Evolutionary conservation across 2,113 vertebrate species (phyloP), one percentile per base, ranked within the genome.

Genomic region (Phyllostomus discolor): DNA sequence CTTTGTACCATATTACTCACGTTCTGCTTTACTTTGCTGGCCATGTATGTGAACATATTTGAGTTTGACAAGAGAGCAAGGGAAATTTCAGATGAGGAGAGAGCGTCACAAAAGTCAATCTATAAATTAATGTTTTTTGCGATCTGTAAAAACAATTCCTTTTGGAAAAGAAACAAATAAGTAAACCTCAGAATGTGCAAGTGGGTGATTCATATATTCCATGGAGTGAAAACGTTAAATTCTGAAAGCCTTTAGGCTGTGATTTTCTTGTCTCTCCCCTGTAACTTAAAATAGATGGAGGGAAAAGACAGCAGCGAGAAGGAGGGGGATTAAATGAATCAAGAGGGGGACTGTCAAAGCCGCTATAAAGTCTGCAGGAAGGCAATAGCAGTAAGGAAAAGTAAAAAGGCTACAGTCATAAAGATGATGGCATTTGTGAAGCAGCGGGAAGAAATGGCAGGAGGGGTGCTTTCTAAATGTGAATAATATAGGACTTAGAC

Each of bases 241-340:
- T 95, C 95, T 92, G 76, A 96, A 96, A 94, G 94, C 88, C 97
- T 97, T 97, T 95, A 96, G 97, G 96, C 97, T 97, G 94, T 94
- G 90, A 97, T 97, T 98, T 98, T 98, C 97, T 97, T 97, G 96
- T 97, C 96, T 98, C 95, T 96, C 76, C 72, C 67, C 88, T 98
- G 92, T 95, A 97, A 97, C 97, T 97, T 97, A 98, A 97, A 97
- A 97, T 98, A 97, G 96, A 97, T 83, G 84, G 95, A 92, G 91
- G 85, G 73, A 96, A 96, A 84, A 94, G 97, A 95, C 95, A 95
- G 97, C 46, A 33, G 76, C 95, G 91, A 69, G 81, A 89, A 90
- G 92, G 90, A 88, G 88, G 91, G 72, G 94, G 72, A 67, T 90
- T 95, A 96, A 97, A 97, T 97, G 96, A 98, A 97, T 97, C 96